Conservation (phyloP, 2,113 vertebrate genomes). For the Archilochus colubris region DNA sequence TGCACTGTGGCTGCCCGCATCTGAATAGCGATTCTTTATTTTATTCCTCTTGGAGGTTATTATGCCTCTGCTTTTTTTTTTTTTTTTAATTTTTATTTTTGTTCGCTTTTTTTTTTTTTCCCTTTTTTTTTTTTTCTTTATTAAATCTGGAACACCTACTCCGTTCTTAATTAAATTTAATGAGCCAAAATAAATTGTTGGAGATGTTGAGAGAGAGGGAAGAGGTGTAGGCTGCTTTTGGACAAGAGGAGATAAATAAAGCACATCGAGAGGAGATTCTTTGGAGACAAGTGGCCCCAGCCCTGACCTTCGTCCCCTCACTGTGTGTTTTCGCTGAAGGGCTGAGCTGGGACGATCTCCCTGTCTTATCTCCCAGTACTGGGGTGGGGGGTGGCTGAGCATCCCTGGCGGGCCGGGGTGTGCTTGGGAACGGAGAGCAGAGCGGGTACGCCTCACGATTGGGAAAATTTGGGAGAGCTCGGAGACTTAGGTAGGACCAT, state of each 20-base stretch:
- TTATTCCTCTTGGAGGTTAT: slow-evolving; percentile 66
- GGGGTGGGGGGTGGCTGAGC: neutral
- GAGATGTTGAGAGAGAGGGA: slow-evolving; percentile 21
- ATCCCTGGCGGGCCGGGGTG: neutral
- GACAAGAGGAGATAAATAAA: slow-evolving; percentile 36
- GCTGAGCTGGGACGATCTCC: neutral
- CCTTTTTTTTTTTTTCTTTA: neutral
- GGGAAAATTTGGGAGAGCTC: neutral
- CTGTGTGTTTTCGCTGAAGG: neutral
- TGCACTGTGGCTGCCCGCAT: slow-evolving; percentile 46
- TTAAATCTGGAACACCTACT: slow-evolving; percentile 70
- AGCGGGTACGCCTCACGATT: neutral
- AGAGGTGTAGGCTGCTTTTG: slow-evolving; percentile 26
- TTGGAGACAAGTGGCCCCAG: neutral
- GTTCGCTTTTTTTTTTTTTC: no score
- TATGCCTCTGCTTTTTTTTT: neutral
- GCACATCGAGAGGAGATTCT: neutral
- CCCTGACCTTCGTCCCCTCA: neutral
- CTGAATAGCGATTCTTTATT: slow-evolving; percentile 68
- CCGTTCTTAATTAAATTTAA: slow-evolving; percentile 75
- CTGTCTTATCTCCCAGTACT: neutral
- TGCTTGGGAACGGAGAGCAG: neutral
- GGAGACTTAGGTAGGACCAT: fast-evolving
- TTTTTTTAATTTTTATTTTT: no score
- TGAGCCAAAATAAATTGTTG: slow-evolving; percentile 69